Base-by-base conservation (phyloP, 1,140 invertebrate species). In the Leptoteleia sp. region DNA sequence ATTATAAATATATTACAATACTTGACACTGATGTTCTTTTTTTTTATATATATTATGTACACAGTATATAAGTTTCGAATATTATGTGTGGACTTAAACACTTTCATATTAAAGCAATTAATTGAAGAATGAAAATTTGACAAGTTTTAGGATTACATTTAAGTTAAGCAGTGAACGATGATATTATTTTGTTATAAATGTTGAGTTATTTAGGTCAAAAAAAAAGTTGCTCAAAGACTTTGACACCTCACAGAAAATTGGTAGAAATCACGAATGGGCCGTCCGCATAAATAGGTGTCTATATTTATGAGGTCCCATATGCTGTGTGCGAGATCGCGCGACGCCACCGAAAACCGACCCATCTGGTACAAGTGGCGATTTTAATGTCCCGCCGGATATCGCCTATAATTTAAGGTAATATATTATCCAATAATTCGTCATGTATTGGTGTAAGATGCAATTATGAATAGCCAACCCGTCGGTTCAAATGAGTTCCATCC, bases 381-480 rank as follows among this genome's bases (percentile, higher is more conserved):
- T 81, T 88, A 87, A 87, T 86, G 86, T 88, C 86, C 81, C 80
- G 87, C 62, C 80, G 86, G 83, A 87, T 88, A 88, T 89, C 87
- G 86, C 83, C 87, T 87, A 88, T 89, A 89, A 89, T 89, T 89
- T 89, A 76, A 81, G 84, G 87, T 89, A 88, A 89, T 89, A 89
- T 89, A 89, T 89, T 89, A 89, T 85, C 84, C 83, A 81, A 83
- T 87, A 87, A 88, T 89, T 88, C 86, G 81, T 84, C 84, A 81
- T 80, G 85, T 86, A 87, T 85, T 85, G 84, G 83, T 83, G 85
- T 85, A 86, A 87, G 86, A 87, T 84, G 84, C 82, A 88, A 89
- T 89, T 89, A 89, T 83, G 78, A 88, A 80, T 81, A 79, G 79
- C 65, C 67, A 65, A 61, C 59, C 62, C 70, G 81, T 82, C 80